Evolutionary conservation across 53 echinoderm and acorn worm species (phyloP).

Genomic region (Pentamera pediparva): DNA sequence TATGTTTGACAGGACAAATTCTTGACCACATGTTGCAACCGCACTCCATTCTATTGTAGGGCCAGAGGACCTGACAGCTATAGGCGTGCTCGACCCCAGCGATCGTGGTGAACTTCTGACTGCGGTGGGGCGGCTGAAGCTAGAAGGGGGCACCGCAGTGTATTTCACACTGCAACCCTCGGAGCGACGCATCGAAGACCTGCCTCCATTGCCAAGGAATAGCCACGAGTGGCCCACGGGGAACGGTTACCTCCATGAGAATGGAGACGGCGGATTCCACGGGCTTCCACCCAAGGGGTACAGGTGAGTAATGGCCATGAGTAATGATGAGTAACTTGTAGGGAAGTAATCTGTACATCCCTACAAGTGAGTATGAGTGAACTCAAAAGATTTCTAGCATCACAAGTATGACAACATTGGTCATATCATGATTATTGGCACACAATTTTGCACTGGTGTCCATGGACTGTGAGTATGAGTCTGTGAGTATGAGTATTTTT

Average conservation of each 20-base stretch:
- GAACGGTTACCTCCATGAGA: not conserved
- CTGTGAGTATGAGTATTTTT: too few relatives aligned
- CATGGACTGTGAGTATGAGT: too few relatives aligned
- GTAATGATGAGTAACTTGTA: not conserved
- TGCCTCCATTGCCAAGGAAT: not conserved
- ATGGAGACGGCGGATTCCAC: slow-evolving; percentile 1
- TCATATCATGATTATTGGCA: too few relatives aligned
- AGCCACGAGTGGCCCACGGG: not conserved
- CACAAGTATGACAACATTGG: too few relatives aligned
- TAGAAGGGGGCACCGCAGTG: slow-evolving; percentile 96
- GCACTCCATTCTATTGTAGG: too few relatives aligned
- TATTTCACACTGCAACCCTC: slow-evolving; percentile 84
- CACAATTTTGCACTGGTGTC: too few relatives aligned
- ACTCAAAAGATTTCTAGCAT: too few relatives aligned
- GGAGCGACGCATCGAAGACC: slow-evolving; percentile 25
- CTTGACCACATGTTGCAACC: too few relatives aligned
- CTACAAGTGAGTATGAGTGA: too few relatives aligned
- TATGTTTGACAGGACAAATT: too few relatives aligned
- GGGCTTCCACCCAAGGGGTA: slow-evolving; percentile 19
- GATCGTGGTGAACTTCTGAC: slow-evolving; percentile 82
- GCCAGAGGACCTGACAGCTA: slow-evolving; percentile 91
- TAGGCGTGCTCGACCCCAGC: slow-evolving; percentile 65
- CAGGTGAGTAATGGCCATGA: not conserved
- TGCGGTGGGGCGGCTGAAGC: slow-evolving; percentile 76
- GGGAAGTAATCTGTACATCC: too few relatives aligned